These are phyloP conservation scores for Neomonachus schauinslandi DNA, from an alignment of 2,113 vertebrate genomes.

Conservation along the genomic window DNA sequence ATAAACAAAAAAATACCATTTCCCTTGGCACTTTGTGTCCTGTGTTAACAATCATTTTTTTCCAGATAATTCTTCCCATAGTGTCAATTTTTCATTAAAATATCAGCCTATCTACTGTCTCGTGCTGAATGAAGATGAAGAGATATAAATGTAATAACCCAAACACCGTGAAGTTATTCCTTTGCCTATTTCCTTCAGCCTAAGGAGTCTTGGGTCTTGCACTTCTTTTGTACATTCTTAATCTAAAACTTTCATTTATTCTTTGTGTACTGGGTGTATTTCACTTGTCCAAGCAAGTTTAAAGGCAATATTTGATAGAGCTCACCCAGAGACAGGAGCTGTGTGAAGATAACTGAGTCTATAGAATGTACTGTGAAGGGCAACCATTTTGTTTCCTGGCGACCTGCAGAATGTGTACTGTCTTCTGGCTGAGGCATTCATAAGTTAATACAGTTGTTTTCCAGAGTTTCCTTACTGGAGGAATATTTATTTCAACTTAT, in stretches of 20 bases:
- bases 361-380: neutral
- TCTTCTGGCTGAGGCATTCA: neutral
- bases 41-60: neutral
- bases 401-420: neutral
- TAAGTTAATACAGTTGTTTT: conserved; percentile 27
- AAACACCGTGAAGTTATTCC: neutral
- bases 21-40: neutral
- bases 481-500: neutral
- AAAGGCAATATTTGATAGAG: neutral
- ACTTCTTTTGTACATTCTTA: neutral
- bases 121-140: neutral
- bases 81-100: neutral
- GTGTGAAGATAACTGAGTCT: neutral
- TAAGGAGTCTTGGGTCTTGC: neutral
- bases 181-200: conserved; percentile 1
- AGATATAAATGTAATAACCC: neutral
- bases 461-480: neutral
- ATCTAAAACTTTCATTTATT: neutral
- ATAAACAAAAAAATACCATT: neutral
- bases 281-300: neutral
- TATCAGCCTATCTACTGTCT: neutral
- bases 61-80: neutral
- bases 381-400: neutral
- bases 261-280: neutral
- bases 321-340: neutral